Conservation (phyloP, 2,113 vertebrate genomes). For the Haplotaxodon microlepis region DNA sequence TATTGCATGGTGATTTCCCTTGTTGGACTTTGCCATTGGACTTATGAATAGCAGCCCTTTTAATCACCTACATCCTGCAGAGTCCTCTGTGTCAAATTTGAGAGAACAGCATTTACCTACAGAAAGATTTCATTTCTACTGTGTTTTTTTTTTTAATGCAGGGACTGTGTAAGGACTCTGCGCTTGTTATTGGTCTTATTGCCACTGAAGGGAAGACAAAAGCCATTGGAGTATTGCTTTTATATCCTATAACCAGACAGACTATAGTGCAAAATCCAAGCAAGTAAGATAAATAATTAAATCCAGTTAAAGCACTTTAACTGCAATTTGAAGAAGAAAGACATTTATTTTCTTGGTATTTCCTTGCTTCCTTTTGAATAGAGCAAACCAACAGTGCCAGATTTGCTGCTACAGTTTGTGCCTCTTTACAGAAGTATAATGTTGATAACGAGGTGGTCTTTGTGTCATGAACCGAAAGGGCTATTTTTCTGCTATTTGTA, state of each 20-base stretch:
- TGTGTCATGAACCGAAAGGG: background rate
- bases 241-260: background rate
- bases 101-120: background rate
- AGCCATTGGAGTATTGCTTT: background rate
- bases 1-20: background rate
- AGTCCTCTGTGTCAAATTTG: background rate
- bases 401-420: background rate
- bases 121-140: background rate
- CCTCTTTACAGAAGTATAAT: background rate
- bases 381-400: background rate
- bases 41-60: background rate
- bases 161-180: background rate
- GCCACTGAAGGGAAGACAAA: background rate
- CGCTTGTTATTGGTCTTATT: background rate
- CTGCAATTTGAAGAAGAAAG: background rate
- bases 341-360: background rate
- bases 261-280: background rate
- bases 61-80: background rate
- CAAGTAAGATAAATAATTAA: background rate
- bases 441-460: background rate
- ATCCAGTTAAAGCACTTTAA: background rate
- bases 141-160: background rate
- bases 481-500: background rate
- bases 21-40: background rate
- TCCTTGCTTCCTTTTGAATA: background rate